Percentiles rank a stretch among this genome's conserved stretches.
Evolutionary conservation across 1,140 invertebrate species (phyloP).

Genomic region (Triops longicaudatus): DNA sequence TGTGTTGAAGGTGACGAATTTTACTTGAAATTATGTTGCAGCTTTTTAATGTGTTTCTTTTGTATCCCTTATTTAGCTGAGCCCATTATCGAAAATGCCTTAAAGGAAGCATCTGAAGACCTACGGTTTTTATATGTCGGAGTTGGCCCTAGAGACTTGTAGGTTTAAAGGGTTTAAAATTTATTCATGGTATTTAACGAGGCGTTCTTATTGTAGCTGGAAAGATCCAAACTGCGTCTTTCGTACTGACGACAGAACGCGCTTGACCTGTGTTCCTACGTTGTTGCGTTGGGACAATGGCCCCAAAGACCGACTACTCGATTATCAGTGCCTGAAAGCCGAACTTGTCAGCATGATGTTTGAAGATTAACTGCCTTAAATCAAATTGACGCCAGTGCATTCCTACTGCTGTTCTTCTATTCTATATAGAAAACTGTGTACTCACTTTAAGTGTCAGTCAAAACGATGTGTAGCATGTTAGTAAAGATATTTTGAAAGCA

Average conservation of each 20-base stretch:
- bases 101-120: constrained; percentile 36
- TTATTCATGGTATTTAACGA: not conserved
- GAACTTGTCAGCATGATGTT: constrained; percentile 40
- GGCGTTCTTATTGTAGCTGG: constrained; percentile 30
- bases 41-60: not conserved
- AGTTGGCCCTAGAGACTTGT: constrained; percentile 39
- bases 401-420: no score
- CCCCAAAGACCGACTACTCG: constrained; percentile 36
- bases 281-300: constrained; percentile 36
- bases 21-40: not conserved
- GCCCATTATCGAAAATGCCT: constrained; percentile 38
- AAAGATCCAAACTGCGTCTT: constrained; percentile 37
- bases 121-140: constrained; percentile 39
- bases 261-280: constrained; percentile 39
- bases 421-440: no score
- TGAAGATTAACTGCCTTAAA: constrained; percentile 32
- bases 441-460: no score
- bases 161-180: constrained; percentile 30
- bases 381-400: not conserved
- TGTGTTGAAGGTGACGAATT: constrained; percentile 35
- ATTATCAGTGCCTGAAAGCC: constrained; percentile 37
- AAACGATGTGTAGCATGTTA: no score
- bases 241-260: constrained; percentile 36
- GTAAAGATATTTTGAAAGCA: no score
- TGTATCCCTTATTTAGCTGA: constrained; percentile 37